These are phyloP conservation scores for Phyllopteryx taeniolatus DNA, from an alignment of 2,113 vertebrate genomes.

Conservation along the genomic window DNA sequence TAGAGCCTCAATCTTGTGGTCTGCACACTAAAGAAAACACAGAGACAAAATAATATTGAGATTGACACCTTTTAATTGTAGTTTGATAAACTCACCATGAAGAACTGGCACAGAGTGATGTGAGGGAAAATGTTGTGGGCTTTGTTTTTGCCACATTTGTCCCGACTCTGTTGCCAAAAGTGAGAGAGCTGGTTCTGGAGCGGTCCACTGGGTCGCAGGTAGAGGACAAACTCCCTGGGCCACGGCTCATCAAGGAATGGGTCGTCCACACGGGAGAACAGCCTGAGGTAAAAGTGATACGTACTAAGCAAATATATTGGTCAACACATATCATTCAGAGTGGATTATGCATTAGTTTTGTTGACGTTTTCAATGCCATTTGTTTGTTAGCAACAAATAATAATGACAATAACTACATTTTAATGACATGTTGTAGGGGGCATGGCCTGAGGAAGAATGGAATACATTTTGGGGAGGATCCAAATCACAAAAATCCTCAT, in stretches of 20 bases:
- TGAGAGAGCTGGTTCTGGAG: constrained; percentile 90
- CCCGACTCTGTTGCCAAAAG: constrained; percentile 95
- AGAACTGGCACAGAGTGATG: constrained; percentile 98
- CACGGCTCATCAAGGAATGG: constrained; percentile 91
- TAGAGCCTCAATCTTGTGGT: constrained; percentile 89
- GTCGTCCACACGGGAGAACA: constrained; percentile 95
- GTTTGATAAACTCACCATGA: constrained; percentile 77
- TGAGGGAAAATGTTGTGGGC: constrained; percentile 99
- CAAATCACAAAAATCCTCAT: no score
- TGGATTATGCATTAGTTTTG: no score
- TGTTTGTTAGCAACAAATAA: neutral
- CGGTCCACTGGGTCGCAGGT: constrained; percentile 90
- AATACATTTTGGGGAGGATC: no score
- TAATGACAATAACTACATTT: neutral
- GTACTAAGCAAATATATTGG: neutral
- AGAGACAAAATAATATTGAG: neutral
- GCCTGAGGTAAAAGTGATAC: constrained; percentile 69
- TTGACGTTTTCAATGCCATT: neutral
- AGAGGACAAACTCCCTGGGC: constrained; percentile 94
- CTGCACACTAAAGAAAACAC: constrained; percentile 80
- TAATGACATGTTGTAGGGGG: neutral
- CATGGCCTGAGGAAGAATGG: no score
- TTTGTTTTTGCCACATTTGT: constrained; percentile 95
- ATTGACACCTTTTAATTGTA: constrained; percentile 32
- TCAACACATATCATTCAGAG: constrained; percentile 20